Conservation (phyloP, 2,888 invertebrate species). For the Electrophaes corylata region DNA sequence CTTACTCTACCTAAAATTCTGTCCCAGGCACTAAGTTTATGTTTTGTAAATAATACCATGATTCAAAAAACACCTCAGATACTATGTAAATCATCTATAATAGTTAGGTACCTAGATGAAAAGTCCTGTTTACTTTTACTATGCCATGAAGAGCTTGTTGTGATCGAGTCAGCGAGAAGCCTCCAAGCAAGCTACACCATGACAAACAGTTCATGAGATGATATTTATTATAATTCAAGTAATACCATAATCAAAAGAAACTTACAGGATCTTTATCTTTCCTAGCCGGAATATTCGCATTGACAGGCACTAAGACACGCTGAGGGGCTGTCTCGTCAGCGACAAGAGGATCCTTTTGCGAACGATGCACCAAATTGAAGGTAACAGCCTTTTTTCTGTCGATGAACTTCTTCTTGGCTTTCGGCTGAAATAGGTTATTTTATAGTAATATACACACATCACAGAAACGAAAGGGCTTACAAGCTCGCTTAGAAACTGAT, state of each 20-base stretch:
- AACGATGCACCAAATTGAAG: constrained; percentile 96
- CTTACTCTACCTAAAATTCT: too few species aligned
- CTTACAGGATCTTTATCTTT: constrained; percentile 74
- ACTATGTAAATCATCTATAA: too few species aligned
- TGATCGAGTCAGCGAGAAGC: too few species aligned
- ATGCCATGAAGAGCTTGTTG: too few species aligned
- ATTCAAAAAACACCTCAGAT: too few species aligned
- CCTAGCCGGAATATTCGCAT: constrained; percentile 68
- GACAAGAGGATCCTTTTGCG: constrained; percentile 95
- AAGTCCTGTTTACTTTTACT: too few species aligned
- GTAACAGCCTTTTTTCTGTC: constrained; percentile 96
- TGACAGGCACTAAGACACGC: constrained; percentile 90
- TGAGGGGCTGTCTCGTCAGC: constrained; percentile 96
- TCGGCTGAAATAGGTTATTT: constrained; percentile 79
- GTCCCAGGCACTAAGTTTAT: too few species aligned
- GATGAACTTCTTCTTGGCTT: constrained; percentile 92
- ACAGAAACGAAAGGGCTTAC: background rate
- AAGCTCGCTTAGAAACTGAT: background rate
- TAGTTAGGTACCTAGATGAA: too few species aligned
- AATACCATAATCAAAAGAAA: constrained; percentile 22
- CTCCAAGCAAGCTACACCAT: too few species aligned
- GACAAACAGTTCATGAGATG: too few species aligned
- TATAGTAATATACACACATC: background rate
- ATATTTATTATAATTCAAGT: background rate
- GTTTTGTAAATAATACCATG: too few species aligned